Conservation (phyloP, 2,888 invertebrate genomes). For the Cosmopolites sordidus region DNA sequence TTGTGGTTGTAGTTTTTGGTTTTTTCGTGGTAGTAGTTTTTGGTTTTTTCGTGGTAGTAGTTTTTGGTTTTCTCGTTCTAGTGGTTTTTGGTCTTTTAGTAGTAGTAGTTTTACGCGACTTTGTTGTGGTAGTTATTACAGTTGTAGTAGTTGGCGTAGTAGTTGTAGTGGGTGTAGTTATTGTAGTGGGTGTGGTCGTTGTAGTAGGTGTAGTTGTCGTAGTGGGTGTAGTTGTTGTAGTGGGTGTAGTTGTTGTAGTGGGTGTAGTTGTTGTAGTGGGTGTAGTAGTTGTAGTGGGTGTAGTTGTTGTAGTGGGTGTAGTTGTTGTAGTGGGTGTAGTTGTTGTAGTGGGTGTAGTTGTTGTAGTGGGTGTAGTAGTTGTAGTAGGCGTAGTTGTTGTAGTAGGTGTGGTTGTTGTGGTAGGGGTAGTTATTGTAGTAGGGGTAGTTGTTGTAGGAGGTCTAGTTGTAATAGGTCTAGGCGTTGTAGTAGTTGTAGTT, state of each 20-base stretch:
- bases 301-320: not conserved
- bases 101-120: not conserved
- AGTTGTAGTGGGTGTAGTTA: too few relatives aligned
- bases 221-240: not conserved
- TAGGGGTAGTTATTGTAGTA: not conserved
- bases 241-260: not conserved
- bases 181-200: too few relatives aligned
- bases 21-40: too few relatives aligned
- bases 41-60: too few relatives aligned
- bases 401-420: not conserved
- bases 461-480: not conserved
- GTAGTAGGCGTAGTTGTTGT: not conserved
- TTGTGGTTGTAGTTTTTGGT: too few relatives aligned
- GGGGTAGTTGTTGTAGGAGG: not conserved
- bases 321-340: not conserved
- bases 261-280: not conserved
- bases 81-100: not conserved
- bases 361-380: not conserved
- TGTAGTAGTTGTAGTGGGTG: not conserved
- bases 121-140: too few relatives aligned
- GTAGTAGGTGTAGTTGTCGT: not conserved
- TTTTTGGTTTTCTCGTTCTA: too few relatives aligned
- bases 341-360: not conserved
- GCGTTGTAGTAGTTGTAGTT: not conserved
- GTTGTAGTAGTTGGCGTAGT: too few relatives aligned